Evolutionary conservation across 2,113 vertebrate species (phyloP), one percentile per base, ranked within the genome.

Genomic region (Bettongia penicillata): DNA sequence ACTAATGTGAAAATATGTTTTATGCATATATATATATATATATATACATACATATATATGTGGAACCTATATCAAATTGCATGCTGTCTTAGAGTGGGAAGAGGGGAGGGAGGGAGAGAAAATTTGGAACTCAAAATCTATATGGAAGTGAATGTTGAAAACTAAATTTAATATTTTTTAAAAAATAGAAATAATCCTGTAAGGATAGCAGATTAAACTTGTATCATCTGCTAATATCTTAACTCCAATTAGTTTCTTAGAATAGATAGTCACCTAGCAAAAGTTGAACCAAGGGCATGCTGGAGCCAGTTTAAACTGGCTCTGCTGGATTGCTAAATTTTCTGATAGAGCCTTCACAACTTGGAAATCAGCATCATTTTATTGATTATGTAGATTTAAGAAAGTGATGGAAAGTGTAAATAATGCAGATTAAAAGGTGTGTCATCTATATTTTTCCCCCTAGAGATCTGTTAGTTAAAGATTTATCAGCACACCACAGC

Each of bases 221-320:
- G n/a, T 93, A 3, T 43, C 14, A 93, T 31, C 2, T n/a, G 24
- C 9, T 94, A 51, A 94, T n/a, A 51, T 91, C 48, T 51, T 31
- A 49, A 28, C 53, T 1, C 24, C 92, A 94, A 90, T 92, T 93
- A 43, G 48, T 77, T 91, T 53, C 19, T 52, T 95, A 28, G 43
- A 91, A 51, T 96, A 55, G 92, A 12, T 97, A 55, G 28, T 89
- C 53, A n/a, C n/a, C 12, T n/a, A 31, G 37, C 3, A 93, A 50
- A 43, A 10, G 55, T 37, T 51, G 25, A 77, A 14, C 31, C 4
- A 55, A 24, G 53, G 53, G 25, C 53, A 25, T 55, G 4, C 24
- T 55, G 53, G 53, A 55, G 25, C 23, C 53, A 9, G 53, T 53
- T 53, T 53, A 19, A 53, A 53, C 53, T 53, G 16, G 6, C 24